Conservation (phyloP, 2,888 invertebrate species). For the Orgyia antiqua region DNA sequence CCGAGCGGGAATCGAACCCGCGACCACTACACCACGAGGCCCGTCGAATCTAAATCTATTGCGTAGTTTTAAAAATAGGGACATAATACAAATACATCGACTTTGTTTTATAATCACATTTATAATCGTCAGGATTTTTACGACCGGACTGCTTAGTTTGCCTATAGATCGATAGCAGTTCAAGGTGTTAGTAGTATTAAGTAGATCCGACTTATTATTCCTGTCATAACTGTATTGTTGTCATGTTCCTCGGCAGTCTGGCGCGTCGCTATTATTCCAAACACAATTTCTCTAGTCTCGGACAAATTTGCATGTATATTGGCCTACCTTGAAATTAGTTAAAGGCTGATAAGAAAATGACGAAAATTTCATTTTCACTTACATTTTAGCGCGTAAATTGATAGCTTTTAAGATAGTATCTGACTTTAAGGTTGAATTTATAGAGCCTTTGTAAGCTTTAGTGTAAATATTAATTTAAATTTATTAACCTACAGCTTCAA, state of each 20-base stretch:
- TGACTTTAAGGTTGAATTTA: no score
- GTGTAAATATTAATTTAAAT: no score
- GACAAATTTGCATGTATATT: constrained; percentile 47
- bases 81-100: no score
- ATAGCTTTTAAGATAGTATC: not conserved
- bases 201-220: no score
- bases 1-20: no score
- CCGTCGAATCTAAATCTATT: no score
- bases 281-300: constrained; percentile 37
- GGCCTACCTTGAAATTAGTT: constrained; percentile 9
- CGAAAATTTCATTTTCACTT: constrained; percentile 1
- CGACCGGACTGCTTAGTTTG: not conserved
- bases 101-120: not conserved
- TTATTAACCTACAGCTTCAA: no score
- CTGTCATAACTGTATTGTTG: constrained; percentile 16
- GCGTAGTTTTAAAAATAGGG: no score
- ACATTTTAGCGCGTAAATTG: not conserved
- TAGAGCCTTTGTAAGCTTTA: no score
- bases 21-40: no score
- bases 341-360: constrained; percentile 1
- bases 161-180: not conserved
- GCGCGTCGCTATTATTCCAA: constrained; percentile 14
- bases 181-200: no score
- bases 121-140: not conserved
- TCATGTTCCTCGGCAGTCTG: constrained; percentile 5